These are phyloP conservation scores for Corythaixoides concolor DNA, from an alignment of 2,113 vertebrate genomes.

Conservation along the genomic window DNA sequence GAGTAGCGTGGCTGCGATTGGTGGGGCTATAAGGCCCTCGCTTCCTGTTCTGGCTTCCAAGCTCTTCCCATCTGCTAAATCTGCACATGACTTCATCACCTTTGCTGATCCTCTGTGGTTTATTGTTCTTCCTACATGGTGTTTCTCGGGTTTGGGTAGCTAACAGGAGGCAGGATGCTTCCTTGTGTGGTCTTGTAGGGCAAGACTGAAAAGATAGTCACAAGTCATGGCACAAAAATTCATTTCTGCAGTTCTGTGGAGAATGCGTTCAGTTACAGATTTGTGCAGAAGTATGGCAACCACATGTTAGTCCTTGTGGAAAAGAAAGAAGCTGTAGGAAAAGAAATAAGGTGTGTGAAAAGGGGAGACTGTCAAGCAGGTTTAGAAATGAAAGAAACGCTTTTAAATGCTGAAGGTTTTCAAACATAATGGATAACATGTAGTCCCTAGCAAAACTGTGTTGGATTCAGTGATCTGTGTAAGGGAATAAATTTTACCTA, in stretches of 20 bases:
- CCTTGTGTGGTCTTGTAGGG: background rate
- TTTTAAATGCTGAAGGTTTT: background rate
- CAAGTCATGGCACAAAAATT: background rate
- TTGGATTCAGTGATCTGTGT: background rate
- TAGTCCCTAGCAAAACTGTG: background rate
- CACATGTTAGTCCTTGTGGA: background rate
- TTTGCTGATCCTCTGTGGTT: background rate
- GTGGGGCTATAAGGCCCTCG: background rate
- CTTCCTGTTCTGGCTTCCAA: background rate
- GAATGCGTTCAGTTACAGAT: background rate
- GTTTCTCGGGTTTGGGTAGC: background rate
- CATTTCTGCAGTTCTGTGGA: background rate
- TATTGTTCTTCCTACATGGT: background rate
- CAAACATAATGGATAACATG: background rate
- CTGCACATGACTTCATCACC: background rate
- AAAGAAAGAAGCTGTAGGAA: background rate
- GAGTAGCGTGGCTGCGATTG: fast-evolving
- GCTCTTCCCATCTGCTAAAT: background rate
- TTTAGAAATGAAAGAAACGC: background rate
- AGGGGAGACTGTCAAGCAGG: background rate
- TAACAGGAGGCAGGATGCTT: background rate
- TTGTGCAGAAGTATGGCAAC: background rate
- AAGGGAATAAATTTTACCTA: background rate
- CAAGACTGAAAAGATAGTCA: background rate
- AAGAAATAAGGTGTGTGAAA: background rate